Evolutionary conservation across 1,140 invertebrate genomes (phyloP), one percentile per base, ranked within the genome.

Genomic region (Hycleus phaleratus): DNA sequence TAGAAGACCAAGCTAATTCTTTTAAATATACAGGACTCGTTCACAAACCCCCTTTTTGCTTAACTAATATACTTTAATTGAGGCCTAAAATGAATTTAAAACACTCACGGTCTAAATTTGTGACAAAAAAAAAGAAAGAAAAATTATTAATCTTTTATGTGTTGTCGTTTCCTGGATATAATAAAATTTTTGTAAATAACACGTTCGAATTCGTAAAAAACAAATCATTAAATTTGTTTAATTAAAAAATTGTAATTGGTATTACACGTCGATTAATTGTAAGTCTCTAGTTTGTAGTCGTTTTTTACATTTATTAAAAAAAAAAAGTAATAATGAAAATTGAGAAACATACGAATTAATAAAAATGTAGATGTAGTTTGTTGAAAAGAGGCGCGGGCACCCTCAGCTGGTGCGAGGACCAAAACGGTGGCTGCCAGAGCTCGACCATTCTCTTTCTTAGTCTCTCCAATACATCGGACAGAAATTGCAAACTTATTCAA

Each of bases 391-490:
- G 63, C 67, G 64, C 66, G 64, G 62, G 68, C 68, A 69, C 70
- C 68, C 51, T 62, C 60, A 70, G 71, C 71, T 73, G 71, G 71
- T 73, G 70, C 66, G 71, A 71, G 71, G 71, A 73, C 71, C 71
- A 73, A 32, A 72, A 63, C 52, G 64, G 61, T 70, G 68, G 66
- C 69, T 71, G 67, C 66, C 66, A 69, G 62, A 67, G 65, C 67
- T 70, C 68, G 67, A 70, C 67, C 65, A 64, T 66, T 64, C 42
- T 48, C 56, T 50, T 59, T 52, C 45, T 38, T 52, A 18, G 18
- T 43, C 58, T 40, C 45, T 11, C 55, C 11, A 42, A 42, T 18
- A 11, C 45, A 12, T 4, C 7, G 26, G 3, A 11, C 48, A 39
- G 49, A 12, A 53, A 53, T 45, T 8, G 46, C 26, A 46, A 32